Conservation (phyloP, 2,888 invertebrate species). For the Icerya purchasi region DNA sequence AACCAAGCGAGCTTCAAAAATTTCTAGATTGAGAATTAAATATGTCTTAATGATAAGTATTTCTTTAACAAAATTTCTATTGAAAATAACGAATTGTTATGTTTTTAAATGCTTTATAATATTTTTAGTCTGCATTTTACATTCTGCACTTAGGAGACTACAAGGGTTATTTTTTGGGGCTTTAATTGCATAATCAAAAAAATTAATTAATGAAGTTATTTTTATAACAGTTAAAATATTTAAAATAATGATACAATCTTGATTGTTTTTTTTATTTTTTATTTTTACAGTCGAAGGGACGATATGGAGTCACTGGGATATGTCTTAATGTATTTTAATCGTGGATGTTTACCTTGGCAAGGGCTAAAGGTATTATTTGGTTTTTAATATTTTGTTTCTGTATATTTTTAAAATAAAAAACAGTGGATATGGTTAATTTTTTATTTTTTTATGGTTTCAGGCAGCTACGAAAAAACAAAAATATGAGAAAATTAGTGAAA, state of each 20-base stretch:
- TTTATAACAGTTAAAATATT: neutral
- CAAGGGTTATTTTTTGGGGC: too few species aligned
- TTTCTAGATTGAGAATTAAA: too few species aligned
- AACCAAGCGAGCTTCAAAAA: too few species aligned
- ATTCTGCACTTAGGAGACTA: too few species aligned
- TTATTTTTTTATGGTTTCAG: constrained; percentile 26
- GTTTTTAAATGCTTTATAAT: too few species aligned
- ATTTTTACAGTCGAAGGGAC: constrained; percentile 58
- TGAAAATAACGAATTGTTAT: too few species aligned
- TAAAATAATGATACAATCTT: neutral
- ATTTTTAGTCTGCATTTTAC: too few species aligned
- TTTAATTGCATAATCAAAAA: too few species aligned
- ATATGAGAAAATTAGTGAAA: constrained; percentile 97
- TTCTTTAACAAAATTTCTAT: too few species aligned
- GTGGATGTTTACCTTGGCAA: constrained; percentile 44
- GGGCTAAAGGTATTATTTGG: constrained; percentile 30
- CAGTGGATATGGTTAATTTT: neutral
- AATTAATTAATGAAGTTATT: neutral
- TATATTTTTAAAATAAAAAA: neutral
- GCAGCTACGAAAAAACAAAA: constrained; percentile 98
- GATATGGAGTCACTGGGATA: constrained; percentile 99
- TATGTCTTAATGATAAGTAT: too few species aligned
- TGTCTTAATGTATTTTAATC: constrained; percentile 97
- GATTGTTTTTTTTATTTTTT: too few species aligned
- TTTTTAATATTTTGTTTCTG: neutral